phyloP scores from a whole-genome alignment of 1,140 invertebrate species.

The Bombus polaris region DNA sequence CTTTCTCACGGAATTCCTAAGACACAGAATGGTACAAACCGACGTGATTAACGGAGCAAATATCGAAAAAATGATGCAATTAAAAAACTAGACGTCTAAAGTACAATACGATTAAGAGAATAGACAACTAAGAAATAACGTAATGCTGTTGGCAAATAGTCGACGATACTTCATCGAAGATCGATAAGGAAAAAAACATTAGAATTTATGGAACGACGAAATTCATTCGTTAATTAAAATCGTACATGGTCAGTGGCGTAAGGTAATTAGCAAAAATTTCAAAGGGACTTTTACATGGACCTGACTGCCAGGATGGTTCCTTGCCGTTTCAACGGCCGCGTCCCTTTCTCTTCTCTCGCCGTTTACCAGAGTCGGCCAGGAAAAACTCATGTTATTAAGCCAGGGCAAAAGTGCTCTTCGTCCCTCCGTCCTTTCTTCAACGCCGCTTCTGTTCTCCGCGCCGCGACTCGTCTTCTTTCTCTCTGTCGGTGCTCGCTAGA shows the following conservation, averaged over 20 bases:
- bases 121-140: too few relatives aligned
- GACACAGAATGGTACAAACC: too few relatives aligned
- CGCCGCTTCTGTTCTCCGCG: not conserved
- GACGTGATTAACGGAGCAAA: too few relatives aligned
- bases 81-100: too few relatives aligned
- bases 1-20: too few relatives aligned
- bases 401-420: slow-evolving; percentile 64
- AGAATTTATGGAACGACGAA: not conserved
- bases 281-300: not conserved
- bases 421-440: slow-evolving; percentile 50
- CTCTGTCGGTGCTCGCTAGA: slow-evolving; percentile 63
- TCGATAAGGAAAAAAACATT: not conserved
- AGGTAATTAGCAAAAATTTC: slow-evolving; percentile 47
- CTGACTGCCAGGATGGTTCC: slow-evolving; percentile 14
- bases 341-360: slow-evolving; percentile 3
- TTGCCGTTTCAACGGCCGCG: slow-evolving; percentile 22
- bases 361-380: slow-evolving; percentile 58
- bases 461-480: slow-evolving; percentile 33
- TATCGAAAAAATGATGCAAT: too few relatives aligned
- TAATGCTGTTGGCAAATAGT: too few relatives aligned
- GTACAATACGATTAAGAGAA: too few relatives aligned
- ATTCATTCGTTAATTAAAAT: slow-evolving; percentile 20
- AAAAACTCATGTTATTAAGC: slow-evolving; percentile 76
- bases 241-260: not conserved
- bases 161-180: too few relatives aligned